Percentiles rank a stretch among this genome's conserved stretches.
Evolutionary conservation across 2,113 vertebrate species (phyloP).

Genomic region (Platanista minor): DNA sequence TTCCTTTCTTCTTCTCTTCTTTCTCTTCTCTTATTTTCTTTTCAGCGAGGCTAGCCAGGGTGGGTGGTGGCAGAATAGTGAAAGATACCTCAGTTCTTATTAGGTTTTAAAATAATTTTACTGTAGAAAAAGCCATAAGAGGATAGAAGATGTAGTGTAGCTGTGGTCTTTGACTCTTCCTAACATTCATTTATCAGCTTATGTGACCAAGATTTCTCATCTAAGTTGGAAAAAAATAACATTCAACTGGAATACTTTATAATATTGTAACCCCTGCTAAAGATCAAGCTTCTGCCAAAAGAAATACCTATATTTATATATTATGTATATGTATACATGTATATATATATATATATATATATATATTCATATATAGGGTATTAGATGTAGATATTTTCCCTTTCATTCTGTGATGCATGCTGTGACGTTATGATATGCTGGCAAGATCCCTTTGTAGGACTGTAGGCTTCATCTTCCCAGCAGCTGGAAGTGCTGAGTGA

Average conservation of each 20-base stretch:
- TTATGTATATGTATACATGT: background rate
- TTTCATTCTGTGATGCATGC: background rate
- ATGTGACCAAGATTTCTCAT: background rate
- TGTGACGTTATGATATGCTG: background rate
- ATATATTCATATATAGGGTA: background rate
- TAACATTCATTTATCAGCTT: background rate
- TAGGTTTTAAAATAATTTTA: background rate
- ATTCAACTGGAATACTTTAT: background rate
- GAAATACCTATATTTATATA: background rate
- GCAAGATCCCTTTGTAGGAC: accelerated
- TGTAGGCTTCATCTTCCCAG: background rate
- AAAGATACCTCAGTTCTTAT: background rate
- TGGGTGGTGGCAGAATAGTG: background rate
- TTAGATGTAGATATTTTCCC: background rate
- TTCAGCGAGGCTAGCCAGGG: background rate
- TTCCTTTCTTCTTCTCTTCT: background rate
- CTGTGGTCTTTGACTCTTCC: background rate
- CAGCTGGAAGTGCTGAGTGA: background rate
- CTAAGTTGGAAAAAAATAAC: background rate
- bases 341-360: no score
- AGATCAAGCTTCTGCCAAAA: background rate
- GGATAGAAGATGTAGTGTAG: background rate
- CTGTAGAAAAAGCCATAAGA: background rate
- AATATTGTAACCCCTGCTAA: background rate
- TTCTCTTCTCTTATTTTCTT: background rate